A percentile compares a stretch with the other conserved stretches of the same genome.
These are phyloP conservation scores for Mimas tiliae DNA, from an alignment of 2,888 invertebrate genomes.

Conservation along the genomic window DNA sequence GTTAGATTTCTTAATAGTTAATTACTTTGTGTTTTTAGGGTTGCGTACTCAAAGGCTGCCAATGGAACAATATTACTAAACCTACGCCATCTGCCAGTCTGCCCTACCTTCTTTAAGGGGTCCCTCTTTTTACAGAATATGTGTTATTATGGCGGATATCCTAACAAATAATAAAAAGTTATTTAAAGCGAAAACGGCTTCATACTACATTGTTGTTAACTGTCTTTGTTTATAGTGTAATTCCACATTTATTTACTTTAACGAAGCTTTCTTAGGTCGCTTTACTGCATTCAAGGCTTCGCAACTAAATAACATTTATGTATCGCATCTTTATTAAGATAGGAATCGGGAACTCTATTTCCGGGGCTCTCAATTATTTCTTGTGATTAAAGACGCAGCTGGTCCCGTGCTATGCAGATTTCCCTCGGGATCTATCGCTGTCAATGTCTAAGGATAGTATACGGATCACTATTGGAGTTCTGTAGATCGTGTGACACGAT, in stretches of 20 bases:
- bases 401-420: background rate
- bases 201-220: background rate
- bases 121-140: no score
- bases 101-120: no score
- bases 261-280: background rate
- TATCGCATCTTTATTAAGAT: background rate
- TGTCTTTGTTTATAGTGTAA: conserved; percentile 1
- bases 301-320: conserved; percentile 6
- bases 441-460: background rate
- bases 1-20: no score
- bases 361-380: background rate
- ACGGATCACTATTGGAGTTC: background rate
- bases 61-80: no score
- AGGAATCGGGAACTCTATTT: background rate
- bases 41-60: no score
- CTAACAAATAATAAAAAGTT: no score
- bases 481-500: background rate
- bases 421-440: background rate
- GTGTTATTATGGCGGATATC: no score
- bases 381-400: conserved; percentile 2
- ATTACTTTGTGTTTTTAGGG: no score
- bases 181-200: background rate
- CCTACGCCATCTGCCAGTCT: no score
- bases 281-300: conserved; percentile 1
- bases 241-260: background rate